Evolutionary conservation across 2,113 vertebrate species (phyloP), one percentile per base, ranked within the genome.

Genomic region (Lutjanus erythropterus): DNA sequence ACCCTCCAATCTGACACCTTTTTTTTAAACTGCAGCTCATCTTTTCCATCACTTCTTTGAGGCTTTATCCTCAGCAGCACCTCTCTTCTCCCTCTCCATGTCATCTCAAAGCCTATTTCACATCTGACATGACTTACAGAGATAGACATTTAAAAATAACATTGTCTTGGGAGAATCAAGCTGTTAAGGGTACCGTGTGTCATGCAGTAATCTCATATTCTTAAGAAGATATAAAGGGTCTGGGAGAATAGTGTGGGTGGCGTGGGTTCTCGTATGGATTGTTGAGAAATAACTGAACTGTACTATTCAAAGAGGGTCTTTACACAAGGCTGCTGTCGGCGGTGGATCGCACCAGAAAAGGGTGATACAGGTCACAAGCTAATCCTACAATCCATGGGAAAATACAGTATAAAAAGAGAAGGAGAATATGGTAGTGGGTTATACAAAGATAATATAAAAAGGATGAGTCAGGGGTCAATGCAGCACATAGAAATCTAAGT

Each of bases 131-230:
- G 72, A 72, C 27, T 59, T 47, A 41, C 23, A 31, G 39, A 81
- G 39, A 70, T 2, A 67, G n/a, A 39, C 15, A 11, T 61, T 75
- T 69, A 53, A 59, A 81, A 78, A 75, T 69, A 71, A 85, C 55
- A 66, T 70, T 52, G 49, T 87, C 73, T 74, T 27, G 53, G 44
- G 75, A 74, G 76, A 70, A 71, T 62, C 29, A 44, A 19, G 53
- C 67, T 19, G 70, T 71, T 78, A 15, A 31, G 44, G 60, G 49
- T 9, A 10, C 42, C 53, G 55, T 6, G 55, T 70, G 62, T 80
- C 81, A 76, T 33, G 39, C 66, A 27, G 61, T 78, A 69, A 84
- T 86, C 74, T 83, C 59, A 61, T 58, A 59, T 70, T 66, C 64
- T 81, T 58, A 61, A 81, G 70, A 53, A 65, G 56, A 68, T 62